Evolutionary conservation across 2,113 vertebrate genomes (phyloP), one percentile per base, ranked within the genome.

Genomic region (Nannospalax galili): DNA sequence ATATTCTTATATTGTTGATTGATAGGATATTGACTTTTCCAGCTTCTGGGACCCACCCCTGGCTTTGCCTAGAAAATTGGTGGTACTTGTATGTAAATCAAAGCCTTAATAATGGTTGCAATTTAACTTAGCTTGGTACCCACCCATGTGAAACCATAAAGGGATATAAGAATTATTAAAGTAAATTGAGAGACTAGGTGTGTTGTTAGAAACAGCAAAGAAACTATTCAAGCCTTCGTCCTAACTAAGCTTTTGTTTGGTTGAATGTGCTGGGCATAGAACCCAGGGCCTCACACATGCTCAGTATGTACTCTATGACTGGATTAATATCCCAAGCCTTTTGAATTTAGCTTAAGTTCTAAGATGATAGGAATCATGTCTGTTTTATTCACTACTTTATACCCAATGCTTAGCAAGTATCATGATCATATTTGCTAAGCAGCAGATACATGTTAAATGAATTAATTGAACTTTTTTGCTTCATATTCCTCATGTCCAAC

Each of bases 361-460:
- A 48, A 17, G 42, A 88, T 58, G 28, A 37, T 19, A 32, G 35
- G 26, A 40, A 60, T 58, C 3, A 48, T 77, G 32, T 96, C 35
- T 87, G 15, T 75, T 52, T 87, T 87, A 37, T 94, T 96, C 30
- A 84, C 37, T 90, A 42, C 30, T 90, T 95, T 89, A 75, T 24
- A 85, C 8, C 7, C 37, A 79, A 3, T 78, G 17, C 22, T 69
- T 90, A 32, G 60, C 48, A 73, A 37, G 70, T 30, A 72, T 58
- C 19, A 28, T 96, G 26, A 65, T 90, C 67, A 22, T 69, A 88
- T 3, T 26, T 81, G n/a, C 14, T 89, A 90, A 93, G 28, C 26
- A 87, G 11, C 81, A 77, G 30, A 42, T 92, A 91, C 89, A 75
- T 91, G 62, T 95, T 95, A 77, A 95, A 62, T 85, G 12, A 60